Evolutionary conservation across 2,888 invertebrate genomes (phyloP).

Genomic region (Drosophila heteroneura): DNA sequence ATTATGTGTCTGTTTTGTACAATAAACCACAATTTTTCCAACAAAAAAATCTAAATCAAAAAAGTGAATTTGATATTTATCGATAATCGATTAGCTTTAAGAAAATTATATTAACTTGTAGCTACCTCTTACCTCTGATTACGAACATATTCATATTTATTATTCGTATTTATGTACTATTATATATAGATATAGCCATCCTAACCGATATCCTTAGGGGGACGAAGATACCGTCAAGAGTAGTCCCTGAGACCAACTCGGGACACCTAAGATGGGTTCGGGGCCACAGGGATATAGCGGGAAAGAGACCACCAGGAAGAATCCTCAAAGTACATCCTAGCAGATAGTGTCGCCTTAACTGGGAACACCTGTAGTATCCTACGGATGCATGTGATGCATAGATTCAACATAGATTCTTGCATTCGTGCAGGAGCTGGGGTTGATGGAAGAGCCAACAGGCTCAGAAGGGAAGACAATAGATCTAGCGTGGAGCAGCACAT

Average conservation of each 20-base stretch:
- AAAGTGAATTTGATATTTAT: background rate
- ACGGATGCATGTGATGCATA: background rate
- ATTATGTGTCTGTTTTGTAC: constrained; percentile 43
- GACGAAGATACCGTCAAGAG: too few species aligned
- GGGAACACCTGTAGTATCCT: background rate
- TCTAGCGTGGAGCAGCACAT: background rate
- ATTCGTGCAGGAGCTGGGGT: background rate
- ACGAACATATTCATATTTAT: background rate
- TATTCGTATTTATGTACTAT: background rate
- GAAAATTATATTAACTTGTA: background rate
- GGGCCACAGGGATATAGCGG: background rate
- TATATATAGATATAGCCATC: too few species aligned
- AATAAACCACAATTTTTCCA: constrained; percentile 24
- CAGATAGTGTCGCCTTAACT: background rate
- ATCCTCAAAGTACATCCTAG: background rate
- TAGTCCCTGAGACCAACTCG: background rate
- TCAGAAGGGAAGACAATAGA: background rate
- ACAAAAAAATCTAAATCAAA: background rate
- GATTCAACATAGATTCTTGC: too few species aligned
- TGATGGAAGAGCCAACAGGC: background rate
- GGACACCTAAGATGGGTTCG: background rate
- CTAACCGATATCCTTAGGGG: too few species aligned
- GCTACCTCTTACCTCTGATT: background rate
- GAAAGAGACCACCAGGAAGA: background rate
- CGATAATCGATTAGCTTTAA: background rate